A percentile compares a stretch with the other conserved stretches of the same genome.
These are phyloP conservation scores for Drosophila meridionalis DNA, from an alignment of 2,888 invertebrate species.

Conservation along the genomic window DNA sequence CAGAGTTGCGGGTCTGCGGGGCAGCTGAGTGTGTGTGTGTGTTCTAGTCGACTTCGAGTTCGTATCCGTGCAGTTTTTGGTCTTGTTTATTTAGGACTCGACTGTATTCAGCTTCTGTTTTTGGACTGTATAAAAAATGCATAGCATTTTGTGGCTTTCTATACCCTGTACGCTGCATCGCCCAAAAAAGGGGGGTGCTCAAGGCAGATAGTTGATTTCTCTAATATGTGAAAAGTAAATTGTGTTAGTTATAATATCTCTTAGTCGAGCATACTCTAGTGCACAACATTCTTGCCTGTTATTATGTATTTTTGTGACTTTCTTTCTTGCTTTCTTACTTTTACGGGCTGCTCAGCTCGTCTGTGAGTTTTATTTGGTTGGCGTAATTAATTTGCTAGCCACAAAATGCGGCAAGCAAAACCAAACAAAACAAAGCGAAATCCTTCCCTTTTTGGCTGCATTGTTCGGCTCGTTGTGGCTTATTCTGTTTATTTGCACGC, in stretches of 20 bases:
- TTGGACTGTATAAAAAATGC: conserved; percentile 57
- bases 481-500: conserved; percentile 56
- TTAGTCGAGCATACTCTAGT: conserved; percentile 6
- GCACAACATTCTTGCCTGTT: conserved; percentile 5
- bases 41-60: conserved; percentile 27
- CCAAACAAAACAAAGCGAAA: conserved; percentile 24
- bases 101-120: conserved; percentile 43
- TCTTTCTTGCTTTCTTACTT: conserved; percentile 42
- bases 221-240: no score
- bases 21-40: background rate
- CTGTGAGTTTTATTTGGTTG: conserved; percentile 37
- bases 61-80: conserved; percentile 57
- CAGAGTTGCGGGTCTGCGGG: conserved; percentile 7
- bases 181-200: background rate
- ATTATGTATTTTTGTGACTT: conserved; percentile 53
- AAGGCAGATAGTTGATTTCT: background rate
- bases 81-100: conserved; percentile 75
- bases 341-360: conserved; percentile 38
- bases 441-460: conserved; percentile 52
- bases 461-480: conserved; percentile 49
- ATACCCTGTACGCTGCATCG: conserved; percentile 4
- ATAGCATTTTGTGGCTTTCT: conserved; percentile 42
- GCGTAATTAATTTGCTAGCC: conserved; percentile 65
- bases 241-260: background rate
- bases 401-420: conserved; percentile 36